Percentiles rank a stretch among this genome's conserved stretches.
These are phyloP conservation scores for Kuschelorhynchus macadamiae DNA, from an alignment of 2,888 invertebrate species.

Conservation along the genomic window DNA sequence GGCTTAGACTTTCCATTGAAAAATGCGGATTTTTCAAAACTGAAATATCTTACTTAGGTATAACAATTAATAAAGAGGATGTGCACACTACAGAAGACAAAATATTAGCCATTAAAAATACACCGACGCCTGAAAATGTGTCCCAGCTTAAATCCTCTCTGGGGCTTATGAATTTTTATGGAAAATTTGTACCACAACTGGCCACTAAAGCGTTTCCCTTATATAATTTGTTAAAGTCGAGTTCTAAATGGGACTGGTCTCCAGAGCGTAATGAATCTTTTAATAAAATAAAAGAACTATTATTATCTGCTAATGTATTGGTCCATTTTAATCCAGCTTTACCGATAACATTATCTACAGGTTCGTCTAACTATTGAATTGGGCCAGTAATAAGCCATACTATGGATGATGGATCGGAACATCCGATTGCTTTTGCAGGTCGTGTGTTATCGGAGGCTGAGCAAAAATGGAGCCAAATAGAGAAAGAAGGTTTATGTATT, in stretches of 20 bases:
- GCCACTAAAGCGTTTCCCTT: constrained; percentile 45
- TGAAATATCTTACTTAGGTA: too few species aligned
- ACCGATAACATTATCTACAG: constrained; percentile 33
- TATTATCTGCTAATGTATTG: constrained; percentile 41
- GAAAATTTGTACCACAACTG: constrained; percentile 47
- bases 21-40: constrained; percentile 45
- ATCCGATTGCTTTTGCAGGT: constrained; percentile 61
- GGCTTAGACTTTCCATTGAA: constrained; percentile 41
- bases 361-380: constrained; percentile 51
- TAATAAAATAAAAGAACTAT: constrained; percentile 40
- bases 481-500: constrained; percentile 18
- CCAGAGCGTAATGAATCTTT: constrained; percentile 29
- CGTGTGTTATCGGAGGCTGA: constrained; percentile 55
- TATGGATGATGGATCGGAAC: constrained; percentile 56
- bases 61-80: constrained; percentile 37
- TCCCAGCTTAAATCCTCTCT: constrained; percentile 47
- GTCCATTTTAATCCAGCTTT: constrained; percentile 44
- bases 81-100: constrained; percentile 35
- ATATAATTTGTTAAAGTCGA: constrained; percentile 46
- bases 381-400: constrained; percentile 57
- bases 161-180: constrained; percentile 50
- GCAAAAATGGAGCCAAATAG: constrained; percentile 50
- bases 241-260: constrained; percentile 38
- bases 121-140: constrained; percentile 37
- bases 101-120: constrained; percentile 43